Conservation (phyloP, 2,888 invertebrate species). For the Ectemnius continuus region DNA sequence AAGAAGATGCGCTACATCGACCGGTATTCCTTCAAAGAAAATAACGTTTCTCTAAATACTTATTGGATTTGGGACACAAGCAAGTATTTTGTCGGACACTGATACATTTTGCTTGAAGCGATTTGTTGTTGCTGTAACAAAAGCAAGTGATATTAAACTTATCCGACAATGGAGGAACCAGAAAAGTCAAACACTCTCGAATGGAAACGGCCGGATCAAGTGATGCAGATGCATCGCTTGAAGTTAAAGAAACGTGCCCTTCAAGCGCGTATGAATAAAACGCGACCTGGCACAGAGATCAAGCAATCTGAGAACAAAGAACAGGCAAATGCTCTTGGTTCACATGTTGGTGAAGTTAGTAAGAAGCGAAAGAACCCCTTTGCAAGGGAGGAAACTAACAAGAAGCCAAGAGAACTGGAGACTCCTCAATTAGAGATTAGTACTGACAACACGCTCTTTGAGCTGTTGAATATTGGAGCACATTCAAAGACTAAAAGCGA, state of each 20-base stretch:
- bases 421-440: slow-evolving; percentile 58
- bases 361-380: slow-evolving; percentile 90
- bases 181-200: slow-evolving; percentile 59
- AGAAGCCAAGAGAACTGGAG: slow-evolving; percentile 53
- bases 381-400: slow-evolving; percentile 79
- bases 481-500: slow-evolving; percentile 57
- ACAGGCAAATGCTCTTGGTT: neutral
- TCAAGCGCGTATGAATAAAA: slow-evolving; percentile 83
- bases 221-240: slow-evolving; percentile 87
- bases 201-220: slow-evolving; percentile 81
- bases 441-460: slow-evolving; percentile 69
- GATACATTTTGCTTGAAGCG: too few relatives aligned
- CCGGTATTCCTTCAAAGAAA: neutral
- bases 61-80: too few relatives aligned
- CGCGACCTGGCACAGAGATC: slow-evolving; percentile 31
- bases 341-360: slow-evolving; percentile 68
- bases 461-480: slow-evolving; percentile 66
- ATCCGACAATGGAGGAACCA: slow-evolving; percentile 41
- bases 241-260: slow-evolving; percentile 88
- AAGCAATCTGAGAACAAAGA: neutral
- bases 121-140: neutral
- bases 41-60: neutral
- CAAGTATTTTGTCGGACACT: too few relatives aligned
- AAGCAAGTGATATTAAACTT: neutral
- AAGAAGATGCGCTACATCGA: too few relatives aligned